Base-by-base conservation (phyloP, 1,140 invertebrate genomes). In the Drosophila sp. region DNA sequence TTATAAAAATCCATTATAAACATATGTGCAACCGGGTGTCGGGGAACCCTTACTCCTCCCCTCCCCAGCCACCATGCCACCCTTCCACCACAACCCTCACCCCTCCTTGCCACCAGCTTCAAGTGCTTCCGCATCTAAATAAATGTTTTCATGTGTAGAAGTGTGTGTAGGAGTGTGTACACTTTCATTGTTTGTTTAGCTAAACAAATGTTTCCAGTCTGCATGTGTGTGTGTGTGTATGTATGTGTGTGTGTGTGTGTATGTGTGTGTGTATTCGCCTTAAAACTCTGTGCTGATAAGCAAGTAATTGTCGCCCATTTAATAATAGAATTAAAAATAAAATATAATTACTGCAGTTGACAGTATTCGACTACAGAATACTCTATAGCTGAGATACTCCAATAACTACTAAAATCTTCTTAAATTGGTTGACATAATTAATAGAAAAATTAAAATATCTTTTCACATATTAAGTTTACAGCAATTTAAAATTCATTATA, bases 1-100 rank as follows among this genome's bases (percentile, higher is more conserved):
- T 83, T 82, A 86, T 65, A 76, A 87, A 80, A 77, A 69, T 69
- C 76, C 79, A 87, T 87, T 87, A 89, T 73, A 82, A 87, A 70
- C 82, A 87, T 87, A 87, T 87, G 83, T 87, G 79, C 48, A 43
- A 63, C 53, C 53, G 70, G 62, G 62, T 65, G 46, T 13, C 65
- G 36, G 59, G 40, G 51, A 54, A n/a, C 34, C 21, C 18, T 41
- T 50, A 25, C 45, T n/a, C 36, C 25, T 36, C 40, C 29, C 14
- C 7, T 11, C 13, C 16, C 21, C 53, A 21, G 38, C 53, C 36
- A 0, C 6, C 27, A 7, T 25, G 13, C 64, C 41, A 32, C 4
- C 7, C 29, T 32, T 46, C n/a, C 14, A 14, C 25, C 14, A 21
- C 21, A 21, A 2, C 11, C 21, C 13, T n/a, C n/a, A n/a, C 8